Evolutionary conservation across 37 sponge, comb jelly and placozoan species (phyloP), one percentile per base, ranked within the genome.

Genomic region (Oscarella lobularis): DNA sequence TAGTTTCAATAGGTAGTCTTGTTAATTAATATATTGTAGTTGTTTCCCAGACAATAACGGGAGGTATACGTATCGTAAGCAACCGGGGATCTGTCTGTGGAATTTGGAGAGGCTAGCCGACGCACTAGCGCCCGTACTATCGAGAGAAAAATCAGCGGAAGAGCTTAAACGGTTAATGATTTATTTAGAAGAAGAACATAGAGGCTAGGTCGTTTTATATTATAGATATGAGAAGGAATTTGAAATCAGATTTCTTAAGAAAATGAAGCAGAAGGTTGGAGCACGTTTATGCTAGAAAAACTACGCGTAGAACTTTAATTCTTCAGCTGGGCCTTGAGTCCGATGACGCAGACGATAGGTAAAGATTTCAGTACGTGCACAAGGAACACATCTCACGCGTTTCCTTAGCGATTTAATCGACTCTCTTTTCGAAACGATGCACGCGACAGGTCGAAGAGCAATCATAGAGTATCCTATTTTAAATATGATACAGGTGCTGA

Each of bases 31-130:
- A 48, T 27, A 9, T 5, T 29, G 29, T 68, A 34, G 6, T 68
- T 68, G 6, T 68, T 5, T 14, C 33, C 0, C 37, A 88, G 95
- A 94, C 78, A 79, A 87, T 39, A 81, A 75, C 35, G 95, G 95
- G 35, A 74, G 90, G 14, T 96, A 96, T 82, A 74, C 86, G 0
- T 96, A 84, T 41, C 37, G 60, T 36, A 54, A 85, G 3, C 98
- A 96, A 82, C 93, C 93, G 29, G 72, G 80, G 4, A 79, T 89
- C n/a, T 92, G 98, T 73, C 76, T 80, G 34, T 96, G 93, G 93
- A 96, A 96, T 74, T 48, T 96, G 74, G 66, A 67, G 68, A 96
- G 92, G 66, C 68, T 96, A 14, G 80, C 91, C 3, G 98, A 96
- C 39, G 88, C 91, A 67, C 82, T 96, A 5, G 71, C 88, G 35